phyloP scores from a whole-genome alignment of 2,888 invertebrate genomes.

The Caenorhabditis plicata region DNA sequence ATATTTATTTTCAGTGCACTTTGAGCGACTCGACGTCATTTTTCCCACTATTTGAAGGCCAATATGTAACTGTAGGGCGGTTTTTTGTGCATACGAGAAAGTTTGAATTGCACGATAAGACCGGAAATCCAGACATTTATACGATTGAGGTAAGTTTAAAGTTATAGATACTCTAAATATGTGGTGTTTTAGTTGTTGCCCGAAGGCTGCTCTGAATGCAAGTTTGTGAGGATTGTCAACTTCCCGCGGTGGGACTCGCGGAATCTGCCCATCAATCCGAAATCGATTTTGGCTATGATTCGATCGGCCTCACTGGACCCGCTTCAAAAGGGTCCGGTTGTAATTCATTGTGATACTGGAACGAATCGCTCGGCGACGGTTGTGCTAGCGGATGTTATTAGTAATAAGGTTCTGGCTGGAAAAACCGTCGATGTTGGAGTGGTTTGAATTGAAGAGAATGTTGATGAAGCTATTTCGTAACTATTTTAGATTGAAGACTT shows the following conservation, averaged over 20 bases:
- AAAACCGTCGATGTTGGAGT: conserved; percentile 1
- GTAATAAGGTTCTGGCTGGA: neutral
- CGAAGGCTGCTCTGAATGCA: conserved; percentile 6
- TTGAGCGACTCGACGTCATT: neutral
- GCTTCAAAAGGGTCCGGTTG: conserved; percentile 5
- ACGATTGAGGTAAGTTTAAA: conserved; percentile 4
- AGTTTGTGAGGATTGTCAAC: conserved; percentile 1
- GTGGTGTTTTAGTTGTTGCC: too few relatives aligned
- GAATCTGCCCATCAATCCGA: neutral
- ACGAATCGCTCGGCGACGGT: neutral
- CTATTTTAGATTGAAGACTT: conserved; percentile 4
- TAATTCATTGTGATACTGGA: conserved; percentile 6
- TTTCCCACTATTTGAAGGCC: neutral
- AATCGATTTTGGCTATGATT: neutral
- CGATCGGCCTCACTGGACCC: conserved; percentile 3
- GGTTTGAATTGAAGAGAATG: neutral
- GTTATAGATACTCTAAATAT: too few relatives aligned
- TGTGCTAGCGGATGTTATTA: neutral
- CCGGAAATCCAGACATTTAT: neutral
- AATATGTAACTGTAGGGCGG: conserved; percentile 1
- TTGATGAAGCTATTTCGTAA: neutral
- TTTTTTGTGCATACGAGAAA: conserved; percentile 5
- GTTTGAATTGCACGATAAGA: neutral
- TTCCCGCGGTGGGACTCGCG: neutral
- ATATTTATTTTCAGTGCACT: neutral